Base-by-base conservation (phyloP, 2,113 vertebrate species). In the Takifugu bimaculatus region DNA sequence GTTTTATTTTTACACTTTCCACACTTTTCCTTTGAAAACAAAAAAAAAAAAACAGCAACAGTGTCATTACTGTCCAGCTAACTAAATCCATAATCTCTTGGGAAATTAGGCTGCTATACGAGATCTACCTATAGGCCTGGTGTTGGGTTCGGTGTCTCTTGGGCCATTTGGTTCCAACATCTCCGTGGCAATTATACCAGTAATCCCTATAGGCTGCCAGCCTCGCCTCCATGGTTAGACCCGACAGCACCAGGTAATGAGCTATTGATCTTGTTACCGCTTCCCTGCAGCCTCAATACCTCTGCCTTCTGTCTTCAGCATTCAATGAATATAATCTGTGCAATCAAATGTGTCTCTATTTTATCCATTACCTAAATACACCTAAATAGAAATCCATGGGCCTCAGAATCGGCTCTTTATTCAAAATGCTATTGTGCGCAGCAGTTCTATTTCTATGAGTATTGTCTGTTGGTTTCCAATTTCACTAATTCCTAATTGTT, bases 241-340 rank as follows among this genome's bases (percentile, higher is more conserved):
- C 82, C 54, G 65, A 87, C 82, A 82, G 71, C 60, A 48, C 64
- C 26, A 26, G 76, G 79, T 90, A 89, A 90, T 88, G 85, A 91
- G 84, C 85, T 90, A 91, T 91, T 88, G 89, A 91, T 90, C 78
- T 79, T 66, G 47, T 59, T 71, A 80, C 66, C 76, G 81, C 74
- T 70, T 85, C 68, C 35, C 63, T 39, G 0, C 63, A 50, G 69
- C 75, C 67, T 66, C 80, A 70, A 73, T 75, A 70, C 69, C 77
- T 75, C 45, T 15, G 44, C 14, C 44, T 45, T 45, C 13, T 83
- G 81, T 82, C 81, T 81, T 88, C 79, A 84, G 78, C 70, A 80
- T 72, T 75, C 71, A 61, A 68, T 27, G 54, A 84, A 84, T 80
- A 84, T 84, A 87, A 89, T 85, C 81, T 62, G 7, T 9, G 25